Evolutionary conservation across 2,888 invertebrate genomes (phyloP), one percentile per base, ranked within the genome.

Genomic region (Hydropsyche betteni): DNA sequence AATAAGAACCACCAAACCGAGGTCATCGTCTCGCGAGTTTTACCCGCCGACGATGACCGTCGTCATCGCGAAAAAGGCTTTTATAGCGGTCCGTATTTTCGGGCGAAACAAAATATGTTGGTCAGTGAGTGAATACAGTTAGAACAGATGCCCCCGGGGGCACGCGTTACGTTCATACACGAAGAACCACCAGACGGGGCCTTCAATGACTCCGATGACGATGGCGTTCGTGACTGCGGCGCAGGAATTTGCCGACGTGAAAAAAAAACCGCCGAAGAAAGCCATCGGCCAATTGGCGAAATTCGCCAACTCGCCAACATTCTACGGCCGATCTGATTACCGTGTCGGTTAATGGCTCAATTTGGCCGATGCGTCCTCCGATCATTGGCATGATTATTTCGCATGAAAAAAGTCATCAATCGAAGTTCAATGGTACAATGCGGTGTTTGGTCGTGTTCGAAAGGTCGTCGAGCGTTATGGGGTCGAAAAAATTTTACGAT

Each of bases 51-150:
- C 2, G 5, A 24, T 24, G 58, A 58, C 44, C 6, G 14, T 14
- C 24, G 16, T 4, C 6, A 4, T 14, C 24, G 16, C 14, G 24
- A 7, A 58, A 58, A 58, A 24, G 16, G 5, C 2, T 58, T 58
- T 58, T 24, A 36, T 8, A 44, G 44, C 64, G 64, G 64, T 34
- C 34, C 12, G 34, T 12, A 36, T 36, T 34, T 16, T 14, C 8
- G 64, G 34, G n/a, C 64, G 5, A 72, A 72, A 58, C 38, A 38
- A 72, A 72, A 72, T 72, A 72, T 72, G 72, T 72, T 72, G 72
- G 72, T 72, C 72, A 72, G 72, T 72, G 72, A 72, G 72, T 61
- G 38, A 72, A 72, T 72, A 72, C 72, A 72, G 72, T 72, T 72
- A 72, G 72, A 72, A 4, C 14, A 44, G 72, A 33, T 70, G 70